Conservation (phyloP, 2,113 vertebrate genomes). For the Chloebia gouldiae region DNA sequence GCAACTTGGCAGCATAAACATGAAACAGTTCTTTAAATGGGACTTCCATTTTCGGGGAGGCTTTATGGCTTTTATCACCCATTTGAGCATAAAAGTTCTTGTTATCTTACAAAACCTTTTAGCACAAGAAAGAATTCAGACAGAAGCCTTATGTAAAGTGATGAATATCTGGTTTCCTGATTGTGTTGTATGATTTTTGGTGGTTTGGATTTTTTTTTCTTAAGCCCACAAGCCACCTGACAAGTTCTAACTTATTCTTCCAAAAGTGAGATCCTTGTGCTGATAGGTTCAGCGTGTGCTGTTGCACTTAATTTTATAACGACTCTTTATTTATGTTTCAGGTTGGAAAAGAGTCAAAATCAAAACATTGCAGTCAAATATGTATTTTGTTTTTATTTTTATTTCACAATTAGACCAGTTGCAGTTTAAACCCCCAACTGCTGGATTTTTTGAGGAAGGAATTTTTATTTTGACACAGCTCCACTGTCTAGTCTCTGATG, state of each 20-base stretch:
- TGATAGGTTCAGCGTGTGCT: not conserved
- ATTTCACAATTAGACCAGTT: not conserved
- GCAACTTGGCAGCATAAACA: conserved; percentile 40
- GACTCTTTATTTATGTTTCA: not conserved
- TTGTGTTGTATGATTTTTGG: not conserved
- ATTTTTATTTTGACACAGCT: not conserved
- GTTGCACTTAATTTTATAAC: not conserved
- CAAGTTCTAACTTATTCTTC: not conserved
- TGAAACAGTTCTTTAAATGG: not conserved
- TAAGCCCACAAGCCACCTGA: not conserved
- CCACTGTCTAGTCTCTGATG: not conserved
- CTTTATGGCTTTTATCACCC: not conserved
- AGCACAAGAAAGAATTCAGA: not conserved
- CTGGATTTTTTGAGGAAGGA: not conserved
- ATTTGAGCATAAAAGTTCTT: not conserved
- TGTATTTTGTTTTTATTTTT: not conserved
- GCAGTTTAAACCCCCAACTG: not conserved
- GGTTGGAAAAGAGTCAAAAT: not conserved
- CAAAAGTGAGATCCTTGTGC: not conserved
- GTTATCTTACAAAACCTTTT: not conserved
- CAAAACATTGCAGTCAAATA: not conserved
- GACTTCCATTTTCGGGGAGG: not conserved
- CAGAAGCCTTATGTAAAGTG: not conserved
- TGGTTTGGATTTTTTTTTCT: not conserved
- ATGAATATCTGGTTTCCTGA: not conserved